A percentile compares a stretch with the other conserved stretches of the same genome.
phyloP scores from a whole-genome alignment of 2,113 vertebrate genomes.

The Oryzias curvinotus region DNA sequence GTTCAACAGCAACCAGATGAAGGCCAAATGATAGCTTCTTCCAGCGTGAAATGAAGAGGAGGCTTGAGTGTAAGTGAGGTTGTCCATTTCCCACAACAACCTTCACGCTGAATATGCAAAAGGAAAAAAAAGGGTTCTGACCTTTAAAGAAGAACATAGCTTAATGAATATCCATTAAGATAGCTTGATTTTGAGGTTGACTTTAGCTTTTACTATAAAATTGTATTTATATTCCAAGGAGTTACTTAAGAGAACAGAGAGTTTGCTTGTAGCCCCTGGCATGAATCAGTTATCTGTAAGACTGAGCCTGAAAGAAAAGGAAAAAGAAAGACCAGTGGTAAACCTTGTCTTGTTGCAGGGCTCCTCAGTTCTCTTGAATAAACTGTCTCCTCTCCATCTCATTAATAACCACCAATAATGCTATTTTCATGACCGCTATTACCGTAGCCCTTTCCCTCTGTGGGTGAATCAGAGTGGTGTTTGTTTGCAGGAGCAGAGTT shows the following conservation, averaged over 20 bases:
- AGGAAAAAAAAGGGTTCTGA: slow-evolving; percentile 16
- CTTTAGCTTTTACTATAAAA: slow-evolving; percentile 19
- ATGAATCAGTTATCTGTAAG: slow-evolving; percentile 47
- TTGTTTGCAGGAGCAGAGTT: slow-evolving; percentile 46
- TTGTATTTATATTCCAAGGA: slow-evolving; percentile 40
- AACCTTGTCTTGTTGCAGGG: slow-evolving; percentile 30
- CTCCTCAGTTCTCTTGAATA: slow-evolving; percentile 22
- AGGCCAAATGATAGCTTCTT: slow-evolving; percentile 24
- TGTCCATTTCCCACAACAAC: slow-evolving; percentile 8
- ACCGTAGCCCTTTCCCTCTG: slow-evolving; percentile 55
- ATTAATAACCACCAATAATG: slow-evolving; percentile 59
- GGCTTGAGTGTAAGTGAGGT: slow-evolving; percentile 21
- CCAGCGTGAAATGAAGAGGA: slow-evolving; percentile 10
- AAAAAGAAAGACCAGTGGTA: slow-evolving; percentile 27
- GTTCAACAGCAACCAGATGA: slow-evolving; percentile 78
- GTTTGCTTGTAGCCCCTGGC: slow-evolving; percentile 50
- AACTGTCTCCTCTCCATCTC: slow-evolving; percentile 54
- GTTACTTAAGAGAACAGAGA: slow-evolving; percentile 47
- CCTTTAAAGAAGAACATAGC: slow-evolving; percentile 14
- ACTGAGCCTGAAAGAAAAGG: slow-evolving; percentile 43
- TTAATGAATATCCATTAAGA: slow-evolving; percentile 3
- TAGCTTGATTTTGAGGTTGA: slow-evolving; percentile 14
- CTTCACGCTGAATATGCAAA: not conserved
- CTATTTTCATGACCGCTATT: slow-evolving; percentile 60
- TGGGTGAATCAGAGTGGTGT: slow-evolving; percentile 42